A percentile compares a stretch with the other conserved stretches of the same genome.
These are phyloP conservation scores for Drosophila yooni DNA, from an alignment of 2,888 invertebrate species.

Conservation along the genomic window DNA sequence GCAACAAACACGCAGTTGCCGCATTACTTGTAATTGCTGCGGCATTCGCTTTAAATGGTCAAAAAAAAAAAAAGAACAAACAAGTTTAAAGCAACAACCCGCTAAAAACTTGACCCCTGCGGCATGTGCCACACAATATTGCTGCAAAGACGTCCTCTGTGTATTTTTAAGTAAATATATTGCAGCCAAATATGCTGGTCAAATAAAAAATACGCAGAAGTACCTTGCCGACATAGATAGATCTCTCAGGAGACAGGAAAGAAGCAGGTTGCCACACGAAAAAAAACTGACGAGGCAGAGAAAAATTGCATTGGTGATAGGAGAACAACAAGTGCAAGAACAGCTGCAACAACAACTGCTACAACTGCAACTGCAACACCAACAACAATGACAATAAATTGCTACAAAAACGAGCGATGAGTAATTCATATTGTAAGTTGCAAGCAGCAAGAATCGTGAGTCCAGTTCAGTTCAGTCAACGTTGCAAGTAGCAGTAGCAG, in stretches of 20 bases:
- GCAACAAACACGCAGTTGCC: conserved; percentile 71
- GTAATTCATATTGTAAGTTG: conserved; percentile 78
- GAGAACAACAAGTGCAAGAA: conserved; percentile 19
- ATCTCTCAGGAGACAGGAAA: conserved; percentile 25
- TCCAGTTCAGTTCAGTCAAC: not conserved
- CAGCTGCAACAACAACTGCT: conserved; percentile 29
- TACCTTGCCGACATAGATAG: conserved; percentile 34
- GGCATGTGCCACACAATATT: conserved; percentile 29
- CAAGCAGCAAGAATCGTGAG: conserved; percentile 33
- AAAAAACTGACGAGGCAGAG: conserved; percentile 29
- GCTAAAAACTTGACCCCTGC: conserved; percentile 8
- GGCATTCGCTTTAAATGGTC: conserved; percentile 37
- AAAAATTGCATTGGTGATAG: conserved; percentile 12
- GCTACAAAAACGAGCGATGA: conserved; percentile 79
- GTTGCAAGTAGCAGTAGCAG: conserved; percentile 31
- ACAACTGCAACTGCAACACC: conserved; percentile 15
- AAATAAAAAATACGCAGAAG: conserved; percentile 25
- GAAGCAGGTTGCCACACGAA: conserved; percentile 49
- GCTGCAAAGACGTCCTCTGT: conserved; percentile 53
- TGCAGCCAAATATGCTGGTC: conserved; percentile 63
- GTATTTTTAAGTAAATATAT: conserved; percentile 69
- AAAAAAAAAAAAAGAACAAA: not conserved
- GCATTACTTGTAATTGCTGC: conserved; percentile 75
- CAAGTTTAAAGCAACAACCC: conserved; percentile 32
- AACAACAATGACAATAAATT: conserved; percentile 73